Conservation (phyloP, 2,113 vertebrate species). For the Chloropsis hardwickii region DNA sequence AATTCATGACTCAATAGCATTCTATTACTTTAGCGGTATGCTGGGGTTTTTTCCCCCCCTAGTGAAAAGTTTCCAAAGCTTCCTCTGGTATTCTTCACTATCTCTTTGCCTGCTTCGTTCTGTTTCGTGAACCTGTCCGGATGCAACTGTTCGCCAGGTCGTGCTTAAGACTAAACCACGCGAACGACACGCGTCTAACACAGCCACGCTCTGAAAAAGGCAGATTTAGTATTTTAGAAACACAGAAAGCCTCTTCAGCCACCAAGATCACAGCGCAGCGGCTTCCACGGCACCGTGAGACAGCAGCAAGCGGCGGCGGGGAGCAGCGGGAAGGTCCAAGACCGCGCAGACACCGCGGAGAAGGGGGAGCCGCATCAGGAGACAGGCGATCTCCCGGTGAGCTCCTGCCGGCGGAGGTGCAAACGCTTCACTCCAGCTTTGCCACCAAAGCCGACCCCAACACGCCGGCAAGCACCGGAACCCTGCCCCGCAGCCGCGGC, state of each 20-base stretch:
- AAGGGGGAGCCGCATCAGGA: accelerated
- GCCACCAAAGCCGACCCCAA: neutral
- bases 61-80: neutral
- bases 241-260: too few species aligned
- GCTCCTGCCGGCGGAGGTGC: neutral
- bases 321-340: too few species aligned
- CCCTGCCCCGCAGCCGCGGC: neutral
- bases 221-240: neutral
- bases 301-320: too few species aligned
- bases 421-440: too few species aligned
- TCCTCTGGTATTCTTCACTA: accelerated
- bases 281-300: accelerated
- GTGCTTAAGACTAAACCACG: too few species aligned
- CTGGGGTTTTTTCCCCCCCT: accelerated
- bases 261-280: accelerated
- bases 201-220: accelerated
- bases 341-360: accelerated
- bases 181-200: accelerated
- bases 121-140: neutral
- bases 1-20: neutral
- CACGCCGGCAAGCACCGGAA: neutral
- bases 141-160: accelerated
- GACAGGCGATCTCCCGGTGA: neutral
- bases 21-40: neutral
- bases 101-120: neutral